Conservation (phyloP, 2,113 vertebrate species). For the Pelvicachromis taeniatus region DNA sequence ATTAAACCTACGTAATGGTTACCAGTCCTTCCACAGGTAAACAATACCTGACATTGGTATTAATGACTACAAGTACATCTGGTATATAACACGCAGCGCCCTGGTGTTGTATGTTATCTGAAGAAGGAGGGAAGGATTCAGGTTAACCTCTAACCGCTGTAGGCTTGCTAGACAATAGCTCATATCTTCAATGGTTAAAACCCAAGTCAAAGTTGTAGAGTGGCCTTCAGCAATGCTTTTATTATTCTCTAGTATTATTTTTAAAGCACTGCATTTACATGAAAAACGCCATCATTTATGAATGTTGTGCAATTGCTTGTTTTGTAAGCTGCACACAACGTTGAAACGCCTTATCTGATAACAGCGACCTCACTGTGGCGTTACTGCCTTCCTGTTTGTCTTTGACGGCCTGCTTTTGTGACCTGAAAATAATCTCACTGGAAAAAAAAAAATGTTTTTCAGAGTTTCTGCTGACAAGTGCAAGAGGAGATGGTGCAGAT, state of each 20-base stretch:
- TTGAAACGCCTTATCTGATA: background rate
- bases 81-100: background rate
- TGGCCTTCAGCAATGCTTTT: background rate
- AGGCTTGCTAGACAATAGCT: background rate
- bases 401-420: background rate
- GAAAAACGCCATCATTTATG: background rate
- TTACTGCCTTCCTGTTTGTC: constrained; percentile 8
- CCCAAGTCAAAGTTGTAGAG: background rate
- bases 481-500: constrained; percentile 33
- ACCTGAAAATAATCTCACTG: background rate
- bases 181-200: background rate
- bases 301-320: background rate
- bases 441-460: constrained; percentile 32
- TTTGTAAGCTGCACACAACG: background rate
- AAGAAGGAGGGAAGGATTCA: background rate
- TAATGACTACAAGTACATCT: background rate
- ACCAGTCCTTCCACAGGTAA: background rate
- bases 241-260: background rate
- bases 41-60: background rate
- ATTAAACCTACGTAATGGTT: background rate
- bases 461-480: constrained; percentile 38
- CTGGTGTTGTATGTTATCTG: background rate
- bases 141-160: background rate
- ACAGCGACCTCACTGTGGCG: background rate
- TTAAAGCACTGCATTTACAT: background rate